These are phyloP conservation scores for Dimorphilus gyrociliatus DNA, from an alignment of 2,888 invertebrate genomes.

Conservation along the genomic window DNA sequence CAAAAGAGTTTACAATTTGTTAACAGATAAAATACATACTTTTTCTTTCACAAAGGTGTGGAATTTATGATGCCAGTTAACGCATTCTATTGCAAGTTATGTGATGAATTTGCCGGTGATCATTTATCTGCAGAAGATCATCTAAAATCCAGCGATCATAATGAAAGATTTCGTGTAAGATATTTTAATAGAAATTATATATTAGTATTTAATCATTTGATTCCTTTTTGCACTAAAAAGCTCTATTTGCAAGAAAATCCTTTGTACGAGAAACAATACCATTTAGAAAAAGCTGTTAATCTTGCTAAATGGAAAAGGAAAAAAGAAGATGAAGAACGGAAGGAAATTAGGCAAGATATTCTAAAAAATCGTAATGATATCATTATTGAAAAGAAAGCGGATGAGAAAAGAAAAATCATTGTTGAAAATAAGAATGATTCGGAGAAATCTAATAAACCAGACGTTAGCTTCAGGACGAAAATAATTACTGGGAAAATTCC, in stretches of 20 bases:
- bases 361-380: no score
- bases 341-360: conserved; percentile 3
- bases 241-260: conserved; percentile 18
- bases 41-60: no score
- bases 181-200: not conserved
- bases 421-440: no score
- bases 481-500: no score
- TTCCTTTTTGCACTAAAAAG: no score
- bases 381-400: no score
- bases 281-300: conserved; percentile 21
- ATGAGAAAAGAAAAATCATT: no score
- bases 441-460: no score
- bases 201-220: no score
- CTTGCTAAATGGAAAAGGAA: conserved; percentile 9
- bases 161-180: conserved; percentile 20
- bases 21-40: no score
- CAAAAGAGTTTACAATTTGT: no score
- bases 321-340: conserved; percentile 4
- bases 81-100: conserved; percentile 27
- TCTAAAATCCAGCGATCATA: conserved; percentile 21
- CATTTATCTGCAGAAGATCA: conserved; percentile 20
- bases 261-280: conserved; percentile 20
- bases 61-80: conserved; percentile 24
- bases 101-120: conserved; percentile 25
- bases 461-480: no score